Evolutionary conservation across 2,113 vertebrate genomes (phyloP).

Genomic region (Chionis minor): DNA sequence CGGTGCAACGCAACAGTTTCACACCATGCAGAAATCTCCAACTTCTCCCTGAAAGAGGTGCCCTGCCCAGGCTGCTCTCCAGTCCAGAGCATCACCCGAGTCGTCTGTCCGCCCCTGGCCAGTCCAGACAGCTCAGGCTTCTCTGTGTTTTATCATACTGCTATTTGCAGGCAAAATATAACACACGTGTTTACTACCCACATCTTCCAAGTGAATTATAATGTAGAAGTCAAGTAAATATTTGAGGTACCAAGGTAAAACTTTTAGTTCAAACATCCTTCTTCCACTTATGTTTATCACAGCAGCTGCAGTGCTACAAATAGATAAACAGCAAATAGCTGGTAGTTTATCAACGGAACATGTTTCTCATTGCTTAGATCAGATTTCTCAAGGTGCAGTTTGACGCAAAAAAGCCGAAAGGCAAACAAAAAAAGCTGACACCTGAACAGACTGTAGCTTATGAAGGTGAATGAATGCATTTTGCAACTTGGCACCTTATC

Average conservation of each 20-base stretch:
- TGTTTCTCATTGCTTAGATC: background rate
- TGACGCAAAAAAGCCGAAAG: background rate
- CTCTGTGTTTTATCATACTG: background rate
- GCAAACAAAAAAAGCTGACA: background rate
- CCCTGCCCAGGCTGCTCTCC: background rate
- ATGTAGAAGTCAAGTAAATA: background rate
- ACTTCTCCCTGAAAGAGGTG: background rate
- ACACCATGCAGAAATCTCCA: background rate
- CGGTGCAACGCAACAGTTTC: background rate
- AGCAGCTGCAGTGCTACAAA: background rate
- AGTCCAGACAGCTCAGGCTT: background rate
- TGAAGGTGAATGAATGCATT: background rate
- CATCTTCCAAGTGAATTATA: background rate
- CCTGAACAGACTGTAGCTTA: background rate
- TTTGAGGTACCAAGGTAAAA: background rate
- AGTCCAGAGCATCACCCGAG: fast-evolving
- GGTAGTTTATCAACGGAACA: background rate
- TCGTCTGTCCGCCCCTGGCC: no score
- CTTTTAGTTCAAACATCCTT: background rate
- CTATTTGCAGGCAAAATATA: background rate
- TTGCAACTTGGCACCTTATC: background rate
- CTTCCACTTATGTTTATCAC: background rate
- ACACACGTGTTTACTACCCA: background rate
- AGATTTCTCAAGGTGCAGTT: background rate
- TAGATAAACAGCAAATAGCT: background rate